A percentile compares a stretch with the other conserved stretches of the same genome.
phyloP scores from a whole-genome alignment of 1,140 invertebrate species.

The Bombus impatiens region DNA sequence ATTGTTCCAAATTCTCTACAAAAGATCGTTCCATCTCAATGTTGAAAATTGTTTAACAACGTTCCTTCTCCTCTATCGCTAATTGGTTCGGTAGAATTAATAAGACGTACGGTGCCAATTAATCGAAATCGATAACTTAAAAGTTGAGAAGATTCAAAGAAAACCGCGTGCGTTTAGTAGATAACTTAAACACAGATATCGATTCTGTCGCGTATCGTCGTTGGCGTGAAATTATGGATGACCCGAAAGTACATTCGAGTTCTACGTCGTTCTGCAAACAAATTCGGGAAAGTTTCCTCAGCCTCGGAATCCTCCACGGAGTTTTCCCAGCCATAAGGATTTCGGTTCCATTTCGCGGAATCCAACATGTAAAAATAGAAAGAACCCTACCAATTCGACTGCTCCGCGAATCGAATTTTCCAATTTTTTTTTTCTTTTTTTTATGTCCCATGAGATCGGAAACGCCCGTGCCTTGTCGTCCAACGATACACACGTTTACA shows the following conservation, averaged over 20 bases:
- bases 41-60: not conserved
- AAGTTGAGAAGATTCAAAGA: not conserved
- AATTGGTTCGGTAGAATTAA: not conserved
- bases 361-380: constrained; percentile 3
- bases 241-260: not conserved
- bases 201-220: constrained; percentile 19
- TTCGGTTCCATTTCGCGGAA: constrained; percentile 12
- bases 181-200: constrained; percentile 21
- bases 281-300: constrained; percentile 35
- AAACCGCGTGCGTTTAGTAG: not conserved
- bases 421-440: not conserved
- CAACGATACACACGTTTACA: too few relatives aligned
- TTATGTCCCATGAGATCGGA: not conserved
- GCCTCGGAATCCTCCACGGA: constrained; percentile 13
- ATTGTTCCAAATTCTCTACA: not conserved
- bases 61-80: not conserved
- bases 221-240: constrained; percentile 29
- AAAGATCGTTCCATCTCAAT: not conserved
- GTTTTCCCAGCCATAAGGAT: constrained; percentile 17
- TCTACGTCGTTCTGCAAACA: constrained; percentile 21
- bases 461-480: not conserved
- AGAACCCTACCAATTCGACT: not conserved
- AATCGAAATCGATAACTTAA: constrained; percentile 26
- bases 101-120: not conserved
- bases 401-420: constrained; percentile 21